Percentiles rank a stretch among this genome's conserved stretches.
Evolutionary conservation across 2,797 vertebrate genomes (phyloP).

Genomic region (Morus bassanus): DNA sequence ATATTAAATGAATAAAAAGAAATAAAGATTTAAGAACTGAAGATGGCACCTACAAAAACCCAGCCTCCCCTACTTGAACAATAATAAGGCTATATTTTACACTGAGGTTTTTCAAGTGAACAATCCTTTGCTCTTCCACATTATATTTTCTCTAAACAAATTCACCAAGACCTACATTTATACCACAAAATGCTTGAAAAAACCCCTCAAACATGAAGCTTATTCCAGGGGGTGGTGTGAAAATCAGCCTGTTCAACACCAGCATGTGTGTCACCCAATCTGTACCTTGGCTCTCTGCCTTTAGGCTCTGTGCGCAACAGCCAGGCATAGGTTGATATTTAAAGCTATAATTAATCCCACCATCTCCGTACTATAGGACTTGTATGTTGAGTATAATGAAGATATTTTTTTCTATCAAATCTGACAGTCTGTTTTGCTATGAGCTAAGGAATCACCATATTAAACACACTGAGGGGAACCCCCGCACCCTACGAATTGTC

Average conservation of each 20-base stretch:
- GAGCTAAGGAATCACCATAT: background rate
- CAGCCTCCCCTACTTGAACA: background rate
- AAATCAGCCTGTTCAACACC: slow-evolving; percentile 14
- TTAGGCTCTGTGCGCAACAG: background rate
- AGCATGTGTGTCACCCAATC: slow-evolving; percentile 16
- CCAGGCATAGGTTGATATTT: slow-evolving; percentile 13
- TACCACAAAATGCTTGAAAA: background rate
- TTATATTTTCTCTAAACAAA: slow-evolving; percentile 6
- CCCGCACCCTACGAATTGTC: background rate
- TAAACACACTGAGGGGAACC: background rate
- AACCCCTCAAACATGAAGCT: background rate
- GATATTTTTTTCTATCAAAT: background rate
- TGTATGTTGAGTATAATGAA: background rate
- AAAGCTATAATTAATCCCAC: slow-evolving; percentile 29
- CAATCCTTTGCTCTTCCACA: slow-evolving; percentile 1
- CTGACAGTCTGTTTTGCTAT: background rate
- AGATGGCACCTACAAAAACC: background rate
- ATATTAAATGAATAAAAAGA: background rate
- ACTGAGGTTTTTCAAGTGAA: background rate
- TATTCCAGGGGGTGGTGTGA: slow-evolving; percentile 36
- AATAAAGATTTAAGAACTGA: background rate
- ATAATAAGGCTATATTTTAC: background rate
- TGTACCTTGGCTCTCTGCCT: slow-evolving; percentile 48
- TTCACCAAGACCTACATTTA: slow-evolving; percentile 18
- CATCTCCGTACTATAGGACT: background rate